Conservation (phyloP, 2,888 invertebrate species). For the Exephanes ischioxanthus region DNA sequence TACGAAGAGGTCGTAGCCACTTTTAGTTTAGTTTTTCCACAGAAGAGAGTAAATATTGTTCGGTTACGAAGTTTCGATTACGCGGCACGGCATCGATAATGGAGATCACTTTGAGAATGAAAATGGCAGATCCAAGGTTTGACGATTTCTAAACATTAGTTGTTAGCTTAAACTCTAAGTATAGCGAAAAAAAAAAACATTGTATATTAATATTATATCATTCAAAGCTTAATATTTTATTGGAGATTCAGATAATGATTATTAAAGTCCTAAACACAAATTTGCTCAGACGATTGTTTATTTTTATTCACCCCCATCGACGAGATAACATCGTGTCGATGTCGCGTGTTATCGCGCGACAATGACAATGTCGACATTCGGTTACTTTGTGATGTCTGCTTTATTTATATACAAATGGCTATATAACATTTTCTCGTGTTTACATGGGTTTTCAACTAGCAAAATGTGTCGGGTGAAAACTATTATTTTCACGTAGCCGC, state of each 20-base stretch:
- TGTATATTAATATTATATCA: constrained; percentile 71
- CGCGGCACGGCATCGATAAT: neutral
- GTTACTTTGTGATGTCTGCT: constrained; percentile 66
- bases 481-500: constrained; percentile 21
- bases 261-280: constrained; percentile 68
- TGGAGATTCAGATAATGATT: constrained; percentile 69
- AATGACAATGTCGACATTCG: neutral
- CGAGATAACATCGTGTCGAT: neutral
- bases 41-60: constrained; percentile 10
- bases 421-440: constrained; percentile 86
- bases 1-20: neutral
- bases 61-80: constrained; percentile 20
- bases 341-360: neutral
- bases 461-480: constrained; percentile 28
- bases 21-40: neutral
- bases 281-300: constrained; percentile 62
- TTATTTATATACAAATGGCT: constrained; percentile 74
- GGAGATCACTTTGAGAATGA: constrained; percentile 37
- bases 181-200: constrained; percentile 60
- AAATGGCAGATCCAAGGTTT: constrained; percentile 39
- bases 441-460: constrained; percentile 44
- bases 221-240: constrained; percentile 72
- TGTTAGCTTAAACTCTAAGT: constrained; percentile 53
- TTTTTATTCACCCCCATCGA: neutral
- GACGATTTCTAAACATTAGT: constrained; percentile 59